A percentile compares a stretch with the other conserved stretches of the same genome.
Conservation (phyloP, 2,888 invertebrate species). For the Patella pellucida region DNA sequence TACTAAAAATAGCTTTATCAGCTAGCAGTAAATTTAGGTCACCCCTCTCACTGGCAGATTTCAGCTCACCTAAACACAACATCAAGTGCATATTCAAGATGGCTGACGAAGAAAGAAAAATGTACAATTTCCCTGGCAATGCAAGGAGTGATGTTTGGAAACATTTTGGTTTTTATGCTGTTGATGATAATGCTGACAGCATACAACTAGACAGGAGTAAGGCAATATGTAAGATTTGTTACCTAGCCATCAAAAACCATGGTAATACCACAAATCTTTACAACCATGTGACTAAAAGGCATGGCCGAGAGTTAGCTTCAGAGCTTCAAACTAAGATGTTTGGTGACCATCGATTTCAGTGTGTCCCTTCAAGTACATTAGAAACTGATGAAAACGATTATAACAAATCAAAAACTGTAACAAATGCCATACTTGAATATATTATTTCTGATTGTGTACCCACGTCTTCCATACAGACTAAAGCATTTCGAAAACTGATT, state of each 20-base stretch:
- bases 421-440: not conserved
- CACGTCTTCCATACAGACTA: not conserved
- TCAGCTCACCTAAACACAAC: not conserved
- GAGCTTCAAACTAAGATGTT: not conserved
- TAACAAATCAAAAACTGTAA: not conserved
- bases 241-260: slow-evolving; percentile 3
- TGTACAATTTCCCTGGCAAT: slow-evolving; percentile 3
- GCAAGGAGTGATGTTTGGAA: slow-evolving; percentile 8
- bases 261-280: slow-evolving; percentile 2
- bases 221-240: slow-evolving; percentile 3
- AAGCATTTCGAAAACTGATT: not conserved
- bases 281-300: slow-evolving; percentile 3
- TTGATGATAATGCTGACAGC: not conserved
- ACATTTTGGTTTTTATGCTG: slow-evolving; percentile 10
- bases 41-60: not conserved
- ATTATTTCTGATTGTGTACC: not conserved
- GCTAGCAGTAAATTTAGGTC: not conserved
- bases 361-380: not conserved
- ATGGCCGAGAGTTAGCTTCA: not conserved
- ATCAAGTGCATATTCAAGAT: not conserved
- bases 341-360: not conserved
- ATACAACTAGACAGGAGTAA: not conserved
- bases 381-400: not conserved
- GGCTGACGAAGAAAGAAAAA: slow-evolving; percentile 7
- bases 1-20: slow-evolving; percentile 6